These are phyloP conservation scores for Zonotrichia albicollis DNA, from an alignment of 2,797 vertebrate species.

Conservation along the genomic window DNA sequence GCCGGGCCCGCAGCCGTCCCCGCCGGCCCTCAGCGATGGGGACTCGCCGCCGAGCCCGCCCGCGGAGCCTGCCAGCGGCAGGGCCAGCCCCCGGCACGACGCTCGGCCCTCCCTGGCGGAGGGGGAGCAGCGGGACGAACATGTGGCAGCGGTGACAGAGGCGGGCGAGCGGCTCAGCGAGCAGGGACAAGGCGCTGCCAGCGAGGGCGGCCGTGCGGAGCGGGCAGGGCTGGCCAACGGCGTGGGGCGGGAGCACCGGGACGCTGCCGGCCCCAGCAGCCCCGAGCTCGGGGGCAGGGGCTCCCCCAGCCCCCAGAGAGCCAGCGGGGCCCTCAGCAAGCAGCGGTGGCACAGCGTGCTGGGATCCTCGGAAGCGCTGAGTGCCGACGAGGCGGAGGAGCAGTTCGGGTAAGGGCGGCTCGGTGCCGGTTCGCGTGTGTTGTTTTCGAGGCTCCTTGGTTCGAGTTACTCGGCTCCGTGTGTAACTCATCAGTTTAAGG, in stretches of 20 bases:
- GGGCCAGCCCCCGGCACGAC: background rate
- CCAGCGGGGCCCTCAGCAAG: background rate
- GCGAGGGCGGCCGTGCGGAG: background rate
- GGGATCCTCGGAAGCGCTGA: constrained; percentile 16
- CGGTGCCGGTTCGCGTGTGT: background rate
- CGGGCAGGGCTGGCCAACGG: background rate
- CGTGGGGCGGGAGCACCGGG: background rate
- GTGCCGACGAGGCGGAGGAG: background rate
- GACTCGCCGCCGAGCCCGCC: background rate
- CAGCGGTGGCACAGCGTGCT: background rate
- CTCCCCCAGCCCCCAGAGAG: background rate
- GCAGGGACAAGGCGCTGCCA: background rate
- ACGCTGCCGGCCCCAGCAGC: background rate
- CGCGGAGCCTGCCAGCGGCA: background rate
- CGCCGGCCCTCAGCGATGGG: background rate
- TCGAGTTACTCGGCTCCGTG: background rate
- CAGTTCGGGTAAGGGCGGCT: background rate
- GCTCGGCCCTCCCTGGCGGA: background rate
- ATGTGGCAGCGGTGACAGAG: background rate
- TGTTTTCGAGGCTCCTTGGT: background rate
- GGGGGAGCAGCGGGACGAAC: background rate
- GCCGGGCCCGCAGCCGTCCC: background rate
- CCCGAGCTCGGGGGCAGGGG: background rate
- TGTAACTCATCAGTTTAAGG: background rate
- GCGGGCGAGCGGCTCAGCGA: background rate